Conservation (phyloP, 2,888 invertebrate species). For the Papilio demoleus region DNA sequence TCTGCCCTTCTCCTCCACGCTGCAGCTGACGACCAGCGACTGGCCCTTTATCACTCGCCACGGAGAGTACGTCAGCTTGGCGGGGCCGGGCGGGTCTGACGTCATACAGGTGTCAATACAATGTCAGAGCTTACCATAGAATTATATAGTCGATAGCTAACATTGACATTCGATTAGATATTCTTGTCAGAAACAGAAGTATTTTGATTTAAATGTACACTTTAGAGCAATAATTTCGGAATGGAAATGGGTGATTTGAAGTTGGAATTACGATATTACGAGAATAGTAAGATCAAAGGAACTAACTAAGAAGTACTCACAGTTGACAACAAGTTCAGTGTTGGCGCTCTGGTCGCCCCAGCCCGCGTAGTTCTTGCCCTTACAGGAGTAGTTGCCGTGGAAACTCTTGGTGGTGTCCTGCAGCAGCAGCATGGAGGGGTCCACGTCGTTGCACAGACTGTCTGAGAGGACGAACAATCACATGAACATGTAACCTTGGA, state of each 20-base stretch:
- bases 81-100: constrained; percentile 93
- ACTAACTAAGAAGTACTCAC: constrained; percentile 77
- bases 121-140: not conserved
- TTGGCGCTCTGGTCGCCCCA: constrained; percentile 92
- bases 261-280: too few species aligned
- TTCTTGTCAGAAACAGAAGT: too few species aligned
- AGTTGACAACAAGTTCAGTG: constrained; percentile 91
- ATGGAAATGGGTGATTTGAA: too few species aligned
- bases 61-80: constrained; percentile 89
- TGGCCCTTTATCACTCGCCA: constrained; percentile 91
- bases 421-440: constrained; percentile 92
- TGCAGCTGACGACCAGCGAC: constrained; percentile 92
- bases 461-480: constrained; percentile 57
- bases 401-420: constrained; percentile 94
- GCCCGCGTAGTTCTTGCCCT: constrained; percentile 94
- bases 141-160: too few species aligned
- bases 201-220: too few species aligned
- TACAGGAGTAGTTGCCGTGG: constrained; percentile 97
- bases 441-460: constrained; percentile 91
- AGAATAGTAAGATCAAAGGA: too few species aligned
- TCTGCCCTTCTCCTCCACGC: constrained; percentile 91
- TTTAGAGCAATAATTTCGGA: too few species aligned
- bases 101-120: constrained; percentile 30
- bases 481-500: too few species aligned
- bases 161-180: too few species aligned